These are phyloP conservation scores for Yasuhikotakia modesta DNA, from an alignment of 2,797 vertebrate species.

Conservation along the genomic window DNA sequence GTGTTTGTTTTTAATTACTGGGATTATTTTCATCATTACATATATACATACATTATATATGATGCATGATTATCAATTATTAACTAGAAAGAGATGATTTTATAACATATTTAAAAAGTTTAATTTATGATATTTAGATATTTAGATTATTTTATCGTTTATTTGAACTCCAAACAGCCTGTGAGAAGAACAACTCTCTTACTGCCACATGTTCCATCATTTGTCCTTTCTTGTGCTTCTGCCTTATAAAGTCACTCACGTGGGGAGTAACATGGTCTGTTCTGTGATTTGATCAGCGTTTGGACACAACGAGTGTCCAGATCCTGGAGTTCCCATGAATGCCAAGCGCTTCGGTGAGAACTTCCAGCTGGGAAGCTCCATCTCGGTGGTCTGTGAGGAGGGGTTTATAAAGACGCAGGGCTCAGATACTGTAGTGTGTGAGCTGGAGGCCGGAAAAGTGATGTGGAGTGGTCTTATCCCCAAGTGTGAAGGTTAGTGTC, in stretches of 20 bases:
- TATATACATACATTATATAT: too few relatives aligned
- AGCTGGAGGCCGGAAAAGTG: constrained; percentile 90
- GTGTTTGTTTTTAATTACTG: too few relatives aligned
- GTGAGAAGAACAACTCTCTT: neutral
- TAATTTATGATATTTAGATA: too few relatives aligned
- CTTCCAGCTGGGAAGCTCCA: constrained; percentile 94
- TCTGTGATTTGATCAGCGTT: constrained; percentile 78
- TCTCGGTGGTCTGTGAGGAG: constrained; percentile 97
- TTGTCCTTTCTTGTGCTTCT: neutral
- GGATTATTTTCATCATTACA: too few relatives aligned
- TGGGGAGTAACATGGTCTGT: constrained; percentile 10
- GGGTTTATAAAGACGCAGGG: constrained; percentile 99
- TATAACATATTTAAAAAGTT: too few relatives aligned
- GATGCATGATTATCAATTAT: too few relatives aligned
- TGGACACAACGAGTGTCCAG: constrained; percentile 96
- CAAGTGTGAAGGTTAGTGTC: constrained; percentile 90
- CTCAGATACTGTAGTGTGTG: constrained; percentile 94
- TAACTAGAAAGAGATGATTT: too few relatives aligned
- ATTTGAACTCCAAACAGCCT: too few relatives aligned
- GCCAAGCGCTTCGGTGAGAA: constrained; percentile 94
- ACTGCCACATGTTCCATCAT: constrained; percentile 3
- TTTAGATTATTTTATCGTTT: too few relatives aligned
- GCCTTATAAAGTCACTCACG: constrained; percentile 30
- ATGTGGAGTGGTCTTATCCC: constrained; percentile 99
- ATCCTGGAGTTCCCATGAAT: constrained; percentile 96